phyloP scores from a whole-genome alignment of 2,113 vertebrate genomes.

The Dasyornis broadbenti region DNA sequence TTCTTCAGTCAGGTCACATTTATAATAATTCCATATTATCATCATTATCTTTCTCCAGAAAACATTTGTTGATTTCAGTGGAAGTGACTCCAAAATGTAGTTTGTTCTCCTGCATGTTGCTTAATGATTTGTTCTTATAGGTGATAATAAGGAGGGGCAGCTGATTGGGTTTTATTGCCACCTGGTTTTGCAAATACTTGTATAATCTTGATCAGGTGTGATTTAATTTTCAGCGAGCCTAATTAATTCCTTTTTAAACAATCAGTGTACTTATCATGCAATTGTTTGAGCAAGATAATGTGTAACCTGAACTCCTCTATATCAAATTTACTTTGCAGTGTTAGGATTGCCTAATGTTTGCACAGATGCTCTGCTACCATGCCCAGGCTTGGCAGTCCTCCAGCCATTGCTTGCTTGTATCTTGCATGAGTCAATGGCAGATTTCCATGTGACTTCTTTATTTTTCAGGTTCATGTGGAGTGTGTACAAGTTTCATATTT shows the following conservation, averaged over 20 bases:
- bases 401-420: not conserved
- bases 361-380: not conserved
- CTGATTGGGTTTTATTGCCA: not conserved
- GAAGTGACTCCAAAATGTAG: not conserved
- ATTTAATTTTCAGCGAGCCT: not conserved
- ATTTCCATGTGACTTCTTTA: not conserved
- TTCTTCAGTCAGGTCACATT: not conserved
- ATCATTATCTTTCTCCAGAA: not conserved
- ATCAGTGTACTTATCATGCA: not conserved
- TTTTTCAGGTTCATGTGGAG: not conserved
- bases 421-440: not conserved
- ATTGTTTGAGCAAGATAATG: not conserved
- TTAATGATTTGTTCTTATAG: not conserved
- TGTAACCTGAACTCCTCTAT: not conserved
- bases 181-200: not conserved
- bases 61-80: accelerated
- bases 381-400: not conserved
- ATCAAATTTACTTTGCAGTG: not conserved
- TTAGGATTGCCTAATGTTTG: not conserved
- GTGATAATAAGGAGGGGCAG: not conserved
- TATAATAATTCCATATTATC: not conserved
- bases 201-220: not conserved
- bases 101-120: not conserved
- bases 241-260: not conserved
- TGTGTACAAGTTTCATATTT: not conserved